Percentiles rank a stretch among this genome's conserved stretches.
These are phyloP conservation scores for Chaetura pelagica DNA, from an alignment of 2,113 vertebrate species.

Conservation along the genomic window DNA sequence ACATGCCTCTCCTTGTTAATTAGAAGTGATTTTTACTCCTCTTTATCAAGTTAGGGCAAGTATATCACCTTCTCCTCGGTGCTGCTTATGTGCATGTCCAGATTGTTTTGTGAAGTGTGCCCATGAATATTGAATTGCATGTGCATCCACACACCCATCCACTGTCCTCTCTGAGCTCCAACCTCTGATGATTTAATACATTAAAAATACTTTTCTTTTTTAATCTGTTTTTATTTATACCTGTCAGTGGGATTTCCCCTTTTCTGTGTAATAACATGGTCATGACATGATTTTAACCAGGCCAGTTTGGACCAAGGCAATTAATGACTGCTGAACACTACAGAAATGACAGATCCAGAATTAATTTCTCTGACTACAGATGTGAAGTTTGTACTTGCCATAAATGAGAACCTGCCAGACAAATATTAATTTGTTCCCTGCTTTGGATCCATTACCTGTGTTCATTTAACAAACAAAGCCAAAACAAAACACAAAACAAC, in stretches of 20 bases:
- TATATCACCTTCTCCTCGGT: constrained; percentile 21
- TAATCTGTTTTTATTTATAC: not conserved
- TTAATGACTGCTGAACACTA: not conserved
- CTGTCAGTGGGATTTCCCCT: not conserved
- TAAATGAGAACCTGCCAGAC: not conserved
- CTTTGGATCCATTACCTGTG: not conserved
- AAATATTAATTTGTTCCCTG: not conserved
- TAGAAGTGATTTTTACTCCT: constrained; percentile 68
- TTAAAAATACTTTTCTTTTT: not conserved
- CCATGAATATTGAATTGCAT: constrained; percentile 11
- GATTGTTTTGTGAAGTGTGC: constrained; percentile 5
- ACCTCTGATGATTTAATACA: not conserved
- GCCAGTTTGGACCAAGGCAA: not conserved
- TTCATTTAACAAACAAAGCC: not conserved
- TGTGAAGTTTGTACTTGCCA: not conserved
- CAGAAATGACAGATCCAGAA: not conserved
- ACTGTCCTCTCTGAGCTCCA: not conserved
- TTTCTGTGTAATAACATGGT: not conserved
- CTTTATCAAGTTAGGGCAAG: constrained; percentile 69
- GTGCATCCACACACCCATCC: not conserved
- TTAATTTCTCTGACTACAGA: not conserved
- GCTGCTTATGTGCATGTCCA: not conserved
- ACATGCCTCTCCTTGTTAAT: constrained; percentile 70
- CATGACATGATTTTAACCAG: not conserved
- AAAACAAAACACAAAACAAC: not conserved